These are phyloP conservation scores for Synanthedon andrenaeformis DNA, from an alignment of 2,888 invertebrate species.

Conservation along the genomic window DNA sequence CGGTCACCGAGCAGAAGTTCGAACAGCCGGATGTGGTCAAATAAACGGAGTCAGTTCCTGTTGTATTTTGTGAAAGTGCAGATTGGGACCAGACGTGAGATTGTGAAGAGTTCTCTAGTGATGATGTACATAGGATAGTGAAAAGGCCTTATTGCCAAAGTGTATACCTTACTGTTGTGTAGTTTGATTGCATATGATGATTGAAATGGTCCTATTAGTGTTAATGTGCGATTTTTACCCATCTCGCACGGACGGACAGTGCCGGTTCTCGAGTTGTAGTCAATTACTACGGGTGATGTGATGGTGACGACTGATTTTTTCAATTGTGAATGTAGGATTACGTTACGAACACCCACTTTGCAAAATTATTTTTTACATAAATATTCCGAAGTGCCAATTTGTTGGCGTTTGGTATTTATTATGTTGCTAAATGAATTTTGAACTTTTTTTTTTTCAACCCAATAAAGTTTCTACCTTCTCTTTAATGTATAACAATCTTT, in stretches of 20 bases:
- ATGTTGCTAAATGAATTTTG: neutral
- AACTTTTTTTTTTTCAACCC: too few species aligned
- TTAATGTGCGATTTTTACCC: neutral
- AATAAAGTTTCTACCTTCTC: too few species aligned
- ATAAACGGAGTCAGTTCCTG: slow-evolving; percentile 15
- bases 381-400: neutral
- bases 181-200: neutral
- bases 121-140: too few species aligned
- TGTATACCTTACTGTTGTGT: neutral
- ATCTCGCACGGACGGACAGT: neutral
- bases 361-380: neutral
- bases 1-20: slow-evolving; percentile 79
- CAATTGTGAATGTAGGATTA: neutral
- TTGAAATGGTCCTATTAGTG: neutral
- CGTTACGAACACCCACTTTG: too few species aligned
- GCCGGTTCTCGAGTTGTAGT: slow-evolving; percentile 9
- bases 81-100: neutral
- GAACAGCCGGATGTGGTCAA: slow-evolving; percentile 41
- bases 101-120: too few species aligned
- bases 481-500: too few species aligned
- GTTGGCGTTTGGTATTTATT: neutral
- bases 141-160: neutral
- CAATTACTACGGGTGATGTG: slow-evolving; percentile 12
- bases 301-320: slow-evolving; percentile 12
- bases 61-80: neutral